A percentile compares a stretch with the other conserved stretches of the same genome.
Evolutionary conservation across 2,888 invertebrate genomes (phyloP).

Genomic region (Prosopocoilus inquinatus): DNA sequence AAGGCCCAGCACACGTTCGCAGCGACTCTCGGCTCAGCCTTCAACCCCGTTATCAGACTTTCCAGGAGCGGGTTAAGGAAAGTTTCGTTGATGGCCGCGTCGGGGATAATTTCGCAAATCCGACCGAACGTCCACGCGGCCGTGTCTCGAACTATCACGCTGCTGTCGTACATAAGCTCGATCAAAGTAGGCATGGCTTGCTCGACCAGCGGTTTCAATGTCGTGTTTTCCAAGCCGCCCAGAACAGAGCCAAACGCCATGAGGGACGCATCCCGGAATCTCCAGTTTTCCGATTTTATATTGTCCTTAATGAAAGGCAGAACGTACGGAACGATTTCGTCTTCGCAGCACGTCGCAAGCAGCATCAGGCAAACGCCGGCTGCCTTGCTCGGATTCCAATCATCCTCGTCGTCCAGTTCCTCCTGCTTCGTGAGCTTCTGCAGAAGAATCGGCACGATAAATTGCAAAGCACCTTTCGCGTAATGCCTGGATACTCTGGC

Average conservation of each 20-base stretch:
- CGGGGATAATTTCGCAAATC: conserved; percentile 95
- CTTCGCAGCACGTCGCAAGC: conserved; percentile 94
- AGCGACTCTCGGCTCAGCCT: conserved; percentile 93
- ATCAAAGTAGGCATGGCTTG: conserved; percentile 97
- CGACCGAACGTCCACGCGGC: conserved; percentile 98
- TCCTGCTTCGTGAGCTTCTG: conserved; percentile 95
- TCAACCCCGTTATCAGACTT: conserved; percentile 80
- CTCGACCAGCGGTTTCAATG: conserved; percentile 90
- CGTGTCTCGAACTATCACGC: conserved; percentile 94
- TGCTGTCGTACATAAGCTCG: conserved; percentile 88
- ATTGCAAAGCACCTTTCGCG: conserved; percentile 96
- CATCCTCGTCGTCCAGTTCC: conserved; percentile 96
- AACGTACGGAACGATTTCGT: conserved; percentile 93
- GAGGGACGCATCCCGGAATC: conserved; percentile 84
- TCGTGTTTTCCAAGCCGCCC: conserved; percentile 84
- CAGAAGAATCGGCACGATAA: conserved; percentile 90
- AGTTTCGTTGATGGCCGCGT: conserved; percentile 85
- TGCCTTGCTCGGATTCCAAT: conserved; percentile 99
- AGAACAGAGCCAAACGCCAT: conserved; percentile 91
- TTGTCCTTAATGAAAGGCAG: conserved; percentile 95
- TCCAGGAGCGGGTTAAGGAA: conserved; percentile 80
- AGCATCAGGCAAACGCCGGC: conserved; percentile 99
- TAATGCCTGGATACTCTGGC: conserved; percentile 91
- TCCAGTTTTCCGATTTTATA: conserved; percentile 91
- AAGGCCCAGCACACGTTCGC: conserved; percentile 99